Evolutionary conservation across 2,888 invertebrate species (phyloP).

Genomic region (Cryptops parisi): DNA sequence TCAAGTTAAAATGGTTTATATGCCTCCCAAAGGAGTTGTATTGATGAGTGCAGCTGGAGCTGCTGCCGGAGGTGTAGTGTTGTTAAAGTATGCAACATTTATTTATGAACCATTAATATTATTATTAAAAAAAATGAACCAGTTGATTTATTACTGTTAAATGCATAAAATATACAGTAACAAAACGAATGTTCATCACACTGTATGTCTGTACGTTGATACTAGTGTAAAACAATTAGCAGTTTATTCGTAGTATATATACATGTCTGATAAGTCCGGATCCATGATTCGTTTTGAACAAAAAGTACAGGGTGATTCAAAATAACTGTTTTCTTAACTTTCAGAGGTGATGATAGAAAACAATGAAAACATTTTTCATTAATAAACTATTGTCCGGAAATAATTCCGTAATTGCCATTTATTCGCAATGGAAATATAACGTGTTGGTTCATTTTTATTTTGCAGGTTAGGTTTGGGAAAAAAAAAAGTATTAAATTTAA

Average conservation of each 20-base stretch:
- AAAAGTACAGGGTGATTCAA: neutral
- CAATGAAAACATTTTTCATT: neutral
- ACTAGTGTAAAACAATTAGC: no score
- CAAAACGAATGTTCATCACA: no score
- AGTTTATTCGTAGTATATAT: no score
- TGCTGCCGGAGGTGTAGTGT: conserved; percentile 38
- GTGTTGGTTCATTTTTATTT: neutral
- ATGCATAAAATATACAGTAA: neutral
- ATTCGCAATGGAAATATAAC: neutral
- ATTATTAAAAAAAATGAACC: no score
- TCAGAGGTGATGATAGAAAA: neutral
- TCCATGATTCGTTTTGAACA: no score
- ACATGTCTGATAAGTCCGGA: no score
- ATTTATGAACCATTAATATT: no score
- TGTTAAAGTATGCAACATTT: conserved; percentile 22
- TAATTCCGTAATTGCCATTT: neutral
- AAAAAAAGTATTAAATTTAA: no score
- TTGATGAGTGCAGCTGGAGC: conserved; percentile 41
- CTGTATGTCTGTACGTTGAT: no score
- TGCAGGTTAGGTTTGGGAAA: no score
- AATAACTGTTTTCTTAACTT: neutral
- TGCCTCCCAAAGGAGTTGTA: conserved; percentile 26
- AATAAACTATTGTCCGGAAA: neutral
- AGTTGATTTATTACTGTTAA: neutral
- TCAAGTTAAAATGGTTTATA: neutral